A percentile compares a stretch with the other conserved stretches of the same genome.
Evolutionary conservation across 2,113 vertebrate genomes (phyloP).

Genomic region (Nothobranchius furzeri): DNA sequence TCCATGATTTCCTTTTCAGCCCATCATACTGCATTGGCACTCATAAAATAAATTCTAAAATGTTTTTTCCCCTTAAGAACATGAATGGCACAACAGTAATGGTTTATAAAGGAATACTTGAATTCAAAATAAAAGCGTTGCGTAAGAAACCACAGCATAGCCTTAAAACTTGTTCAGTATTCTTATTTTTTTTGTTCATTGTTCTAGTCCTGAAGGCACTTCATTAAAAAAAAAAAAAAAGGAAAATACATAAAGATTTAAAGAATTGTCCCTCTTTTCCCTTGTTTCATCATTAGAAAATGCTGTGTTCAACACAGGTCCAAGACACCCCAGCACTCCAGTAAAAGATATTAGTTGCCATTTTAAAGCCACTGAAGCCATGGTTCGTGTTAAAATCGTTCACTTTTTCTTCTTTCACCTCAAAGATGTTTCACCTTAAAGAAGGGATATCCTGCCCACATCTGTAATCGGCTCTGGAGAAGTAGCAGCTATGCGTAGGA

Average conservation of each 20-base stretch:
- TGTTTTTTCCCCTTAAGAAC: slow-evolving; percentile 52
- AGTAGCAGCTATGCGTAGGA: slow-evolving; percentile 25
- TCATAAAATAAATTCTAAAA: slow-evolving; percentile 52
- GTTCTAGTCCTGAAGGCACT: slow-evolving; percentile 90
- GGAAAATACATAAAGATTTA: slow-evolving; percentile 51
- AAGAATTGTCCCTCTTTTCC: slow-evolving; percentile 28
- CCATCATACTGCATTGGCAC: slow-evolving; percentile 77
- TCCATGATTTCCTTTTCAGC: slow-evolving; percentile 71
- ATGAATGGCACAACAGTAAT: slow-evolving; percentile 60
- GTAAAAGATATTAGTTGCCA: slow-evolving; percentile 4
- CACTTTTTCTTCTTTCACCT: slow-evolving; percentile 9
- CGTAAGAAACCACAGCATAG: slow-evolving; percentile 83
- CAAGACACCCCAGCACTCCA: slow-evolving; percentile 15
- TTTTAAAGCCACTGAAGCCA: slow-evolving; percentile 18
- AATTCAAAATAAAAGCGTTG: slow-evolving; percentile 79
- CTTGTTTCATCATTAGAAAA: slow-evolving; percentile 27
- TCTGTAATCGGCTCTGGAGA: slow-evolving; percentile 27
- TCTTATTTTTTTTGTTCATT: slow-evolving; percentile 54
- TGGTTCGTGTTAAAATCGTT: slow-evolving; percentile 13
- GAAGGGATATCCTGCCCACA: slow-evolving; percentile 21
- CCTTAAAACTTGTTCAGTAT: slow-evolving; percentile 59
- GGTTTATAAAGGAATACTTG: slow-evolving; percentile 72
- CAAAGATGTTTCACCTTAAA: slow-evolving; percentile 21
- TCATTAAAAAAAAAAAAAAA: slow-evolving; percentile 76
- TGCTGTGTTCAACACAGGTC: slow-evolving; percentile 75